A percentile compares a stretch with the other conserved stretches of the same genome.
These are phyloP conservation scores for Morus bassanus DNA, from an alignment of 2,797 vertebrate genomes.

Conservation along the genomic window DNA sequence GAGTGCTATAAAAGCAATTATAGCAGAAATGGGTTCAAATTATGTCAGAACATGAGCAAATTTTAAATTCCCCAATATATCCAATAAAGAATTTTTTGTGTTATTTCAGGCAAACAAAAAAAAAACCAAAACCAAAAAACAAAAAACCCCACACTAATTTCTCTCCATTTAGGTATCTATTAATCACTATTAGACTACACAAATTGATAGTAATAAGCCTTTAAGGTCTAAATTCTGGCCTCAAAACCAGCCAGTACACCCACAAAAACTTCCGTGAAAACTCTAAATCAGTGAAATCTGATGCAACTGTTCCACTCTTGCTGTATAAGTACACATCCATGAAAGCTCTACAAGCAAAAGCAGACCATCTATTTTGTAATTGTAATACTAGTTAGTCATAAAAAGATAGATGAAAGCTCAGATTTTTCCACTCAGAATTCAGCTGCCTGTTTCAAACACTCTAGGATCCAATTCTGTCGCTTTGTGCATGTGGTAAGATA, in stretches of 20 bases:
- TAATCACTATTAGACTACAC: background rate
- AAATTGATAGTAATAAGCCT: background rate
- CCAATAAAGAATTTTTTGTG: background rate
- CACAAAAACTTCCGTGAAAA: background rate
- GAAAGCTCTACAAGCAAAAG: background rate
- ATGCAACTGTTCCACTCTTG: background rate
- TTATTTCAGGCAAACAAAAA: background rate
- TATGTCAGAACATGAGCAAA: background rate
- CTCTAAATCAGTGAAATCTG: background rate
- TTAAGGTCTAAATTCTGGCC: background rate
- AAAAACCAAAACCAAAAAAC: no score
- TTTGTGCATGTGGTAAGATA: background rate
- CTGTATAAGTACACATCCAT: background rate
- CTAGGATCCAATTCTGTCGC: background rate
- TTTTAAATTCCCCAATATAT: background rate
- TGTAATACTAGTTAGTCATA: background rate
- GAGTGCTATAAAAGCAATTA: background rate
- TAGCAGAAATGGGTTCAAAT: background rate
- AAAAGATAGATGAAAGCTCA: background rate
- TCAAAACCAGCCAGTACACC: background rate
- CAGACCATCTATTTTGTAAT: background rate
- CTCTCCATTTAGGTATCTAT: background rate
- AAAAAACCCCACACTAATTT: background rate
- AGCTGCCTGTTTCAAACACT: background rate
- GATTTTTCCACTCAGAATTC: background rate